Base-by-base conservation (phyloP, 23 tunicate species). In the Aplidium turbinatum region DNA sequence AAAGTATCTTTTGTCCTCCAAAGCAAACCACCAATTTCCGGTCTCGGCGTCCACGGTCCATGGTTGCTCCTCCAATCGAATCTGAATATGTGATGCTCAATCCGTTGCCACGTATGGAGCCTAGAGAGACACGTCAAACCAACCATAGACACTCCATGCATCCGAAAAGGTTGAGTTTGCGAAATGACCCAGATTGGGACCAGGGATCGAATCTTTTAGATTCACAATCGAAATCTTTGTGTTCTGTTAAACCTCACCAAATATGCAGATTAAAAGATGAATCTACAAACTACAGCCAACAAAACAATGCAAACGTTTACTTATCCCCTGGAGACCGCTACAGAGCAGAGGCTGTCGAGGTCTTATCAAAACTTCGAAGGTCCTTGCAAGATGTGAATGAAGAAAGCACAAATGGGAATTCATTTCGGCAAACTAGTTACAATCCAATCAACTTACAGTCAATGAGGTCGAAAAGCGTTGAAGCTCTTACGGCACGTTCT, bases 11-110 rank as follows among this genome's bases (percentile, higher is more conserved):
- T 16, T 9, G 50, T 16, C 50, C 11, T 9, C 11, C 11, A 42
- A 16, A 42, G 13, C 13, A 42, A 42, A 16, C 11, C 11, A 42
- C 50, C 11, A n/a, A n/a, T n/a, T n/a, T n/a, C n/a, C n/a, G n/a
- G n/a, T n/a, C n/a, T 9, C 72, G 25, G n/a, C 16, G 48, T 18
- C 50, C 51, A 2, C 5, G 18, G 3, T 30, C 76, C 3, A 48
- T 7, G 36, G 26, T 28, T 3, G n/a, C 23, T 31, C 11, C 7
- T 7, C 26, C 78, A 62, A 32, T 20, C 3, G 79, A 81, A 24
- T 71, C 79, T 3, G 67, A 81, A 23, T 81, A 81, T 56, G 87
- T 81, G 63, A 81, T 58, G 75, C 53, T 80, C 4, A 38, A 66
- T 20, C 70, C 85, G n/a, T 3, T 65, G 16, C 28, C 72, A 5